These are phyloP conservation scores for Mus spicilegus DNA, from an alignment of 2,113 vertebrate genomes.

Conservation along the genomic window DNA sequence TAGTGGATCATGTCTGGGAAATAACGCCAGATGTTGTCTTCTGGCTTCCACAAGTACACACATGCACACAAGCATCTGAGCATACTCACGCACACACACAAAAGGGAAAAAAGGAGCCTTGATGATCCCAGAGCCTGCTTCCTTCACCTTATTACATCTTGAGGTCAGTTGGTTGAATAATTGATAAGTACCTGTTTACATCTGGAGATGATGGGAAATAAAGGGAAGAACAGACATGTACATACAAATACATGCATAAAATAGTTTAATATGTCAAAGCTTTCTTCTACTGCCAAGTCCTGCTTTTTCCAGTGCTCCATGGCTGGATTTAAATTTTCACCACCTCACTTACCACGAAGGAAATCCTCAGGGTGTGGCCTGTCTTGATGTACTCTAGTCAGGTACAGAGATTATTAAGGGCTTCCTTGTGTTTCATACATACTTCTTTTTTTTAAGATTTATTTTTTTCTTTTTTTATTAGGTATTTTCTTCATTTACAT, in stretches of 20 bases:
- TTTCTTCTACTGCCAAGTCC: neutral
- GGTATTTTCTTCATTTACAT: too few species aligned
- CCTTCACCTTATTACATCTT: neutral
- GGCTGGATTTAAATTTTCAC: neutral
- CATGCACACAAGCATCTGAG: neutral
- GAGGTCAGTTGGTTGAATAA: neutral
- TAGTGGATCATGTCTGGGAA: neutral
- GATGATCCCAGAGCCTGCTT: neutral
- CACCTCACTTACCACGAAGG: too few species aligned
- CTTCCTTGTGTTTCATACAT: neutral
- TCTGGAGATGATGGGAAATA: neutral
- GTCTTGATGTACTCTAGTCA: neutral
- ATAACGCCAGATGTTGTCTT: neutral
- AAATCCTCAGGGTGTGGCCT: neutral
- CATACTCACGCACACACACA: neutral
- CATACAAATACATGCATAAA: neutral
- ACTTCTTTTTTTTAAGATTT: neutral
- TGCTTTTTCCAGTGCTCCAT: neutral
- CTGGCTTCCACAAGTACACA: too few species aligned
- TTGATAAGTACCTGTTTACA: neutral
- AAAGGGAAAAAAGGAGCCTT: neutral
- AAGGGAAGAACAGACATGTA: neutral
- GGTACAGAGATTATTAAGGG: rapidly evolving
- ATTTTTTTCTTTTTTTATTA: neutral
- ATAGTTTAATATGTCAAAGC: neutral